Evolutionary conservation across 2,113 vertebrate species (phyloP).

Genomic region (Fulica atra): DNA sequence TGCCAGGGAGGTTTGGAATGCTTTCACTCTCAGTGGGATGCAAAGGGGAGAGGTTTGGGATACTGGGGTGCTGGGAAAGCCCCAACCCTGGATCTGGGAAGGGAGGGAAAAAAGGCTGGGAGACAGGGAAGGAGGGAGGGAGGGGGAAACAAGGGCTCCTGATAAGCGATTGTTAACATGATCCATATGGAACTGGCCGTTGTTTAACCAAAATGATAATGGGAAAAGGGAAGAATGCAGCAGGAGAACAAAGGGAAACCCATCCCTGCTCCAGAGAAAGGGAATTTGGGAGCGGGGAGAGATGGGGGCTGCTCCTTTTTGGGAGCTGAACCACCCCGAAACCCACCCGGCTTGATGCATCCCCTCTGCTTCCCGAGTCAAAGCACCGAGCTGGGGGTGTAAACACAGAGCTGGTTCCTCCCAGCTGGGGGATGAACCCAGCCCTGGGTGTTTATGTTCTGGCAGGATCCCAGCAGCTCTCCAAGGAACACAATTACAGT

Average conservation of each 20-base stretch:
- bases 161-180: conserved; percentile 83
- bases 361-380: accelerated
- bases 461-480: neutral
- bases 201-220: conserved; percentile 83
- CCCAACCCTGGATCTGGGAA: neutral
- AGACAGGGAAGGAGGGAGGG: conserved; percentile 36
- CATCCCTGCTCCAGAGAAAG: conserved; percentile 64
- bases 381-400: accelerated
- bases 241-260: conserved; percentile 74
- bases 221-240: conserved; percentile 76
- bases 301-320: neutral
- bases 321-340: neutral
- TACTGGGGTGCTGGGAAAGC: neutral
- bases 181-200: conserved; percentile 80
- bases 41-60: neutral
- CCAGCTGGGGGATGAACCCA: neutral
- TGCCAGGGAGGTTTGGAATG: too few relatives aligned
- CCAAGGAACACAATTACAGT: neutral
- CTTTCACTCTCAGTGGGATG: accelerated
- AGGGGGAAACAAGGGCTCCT: conserved; percentile 52
- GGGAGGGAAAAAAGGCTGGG: neutral
- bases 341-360: neutral
- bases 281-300: neutral
- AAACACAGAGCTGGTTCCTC: neutral
- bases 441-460: neutral